Evolutionary conservation across 2,113 vertebrate species (phyloP).

Genomic region (Fulica atra): DNA sequence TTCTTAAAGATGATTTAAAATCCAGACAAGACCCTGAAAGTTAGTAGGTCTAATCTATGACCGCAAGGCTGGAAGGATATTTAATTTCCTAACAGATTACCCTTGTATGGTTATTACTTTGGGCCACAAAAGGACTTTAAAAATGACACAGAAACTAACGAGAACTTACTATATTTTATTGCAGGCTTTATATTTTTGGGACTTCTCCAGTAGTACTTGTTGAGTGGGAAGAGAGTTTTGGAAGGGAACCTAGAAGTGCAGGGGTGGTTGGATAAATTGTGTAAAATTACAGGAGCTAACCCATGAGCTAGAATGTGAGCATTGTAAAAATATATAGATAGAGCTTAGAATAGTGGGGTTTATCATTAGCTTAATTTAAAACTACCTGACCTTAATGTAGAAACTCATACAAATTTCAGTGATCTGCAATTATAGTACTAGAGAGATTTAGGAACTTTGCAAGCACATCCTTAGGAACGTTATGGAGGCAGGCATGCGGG

Average conservation of each 20-base stretch:
- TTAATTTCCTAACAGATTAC: background rate
- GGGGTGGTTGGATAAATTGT: conserved; percentile 30
- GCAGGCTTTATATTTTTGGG: conserved; percentile 20
- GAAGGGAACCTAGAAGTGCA: conserved; percentile 39
- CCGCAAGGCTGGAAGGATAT: background rate
- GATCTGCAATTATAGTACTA: background rate
- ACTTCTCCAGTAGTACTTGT: conserved; percentile 15
- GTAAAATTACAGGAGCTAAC: conserved; percentile 12
- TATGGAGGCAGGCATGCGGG: background rate
- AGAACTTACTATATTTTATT: conserved; percentile 31
- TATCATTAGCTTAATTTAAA: conserved; percentile 23
- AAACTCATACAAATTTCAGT: background rate
- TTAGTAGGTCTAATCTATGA: background rate
- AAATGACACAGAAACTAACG: background rate
- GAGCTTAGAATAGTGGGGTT: background rate
- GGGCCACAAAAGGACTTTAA: background rate
- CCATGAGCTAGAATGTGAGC: conserved; percentile 11
- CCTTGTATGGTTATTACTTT: background rate
- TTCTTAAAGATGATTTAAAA: background rate
- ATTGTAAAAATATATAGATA: conserved; percentile 16
- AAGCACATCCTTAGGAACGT: background rate
- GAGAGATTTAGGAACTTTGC: background rate
- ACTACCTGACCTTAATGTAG: background rate
- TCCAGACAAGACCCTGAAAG: background rate
- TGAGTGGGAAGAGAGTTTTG: conserved; percentile 27